Evolutionary conservation across 2,113 vertebrate species (phyloP).

Genomic region (Coptodon bakossiorum): DNA sequence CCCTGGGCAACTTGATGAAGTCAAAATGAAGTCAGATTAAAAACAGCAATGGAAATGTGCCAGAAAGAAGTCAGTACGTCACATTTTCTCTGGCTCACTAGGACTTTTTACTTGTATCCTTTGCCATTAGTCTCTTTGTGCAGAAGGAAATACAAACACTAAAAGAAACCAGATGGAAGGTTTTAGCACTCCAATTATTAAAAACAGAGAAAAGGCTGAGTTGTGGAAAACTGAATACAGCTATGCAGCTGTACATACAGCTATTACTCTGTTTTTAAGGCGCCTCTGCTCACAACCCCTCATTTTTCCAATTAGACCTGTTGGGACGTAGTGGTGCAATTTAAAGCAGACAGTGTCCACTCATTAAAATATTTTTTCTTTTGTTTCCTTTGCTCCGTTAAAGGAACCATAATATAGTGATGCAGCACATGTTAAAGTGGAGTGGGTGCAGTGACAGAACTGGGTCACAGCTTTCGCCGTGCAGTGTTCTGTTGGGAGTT

Average conservation of each 20-base stretch:
- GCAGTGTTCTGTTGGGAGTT: constrained; percentile 48
- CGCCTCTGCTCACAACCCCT: background rate
- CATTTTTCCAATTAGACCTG: background rate
- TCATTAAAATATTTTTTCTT: background rate
- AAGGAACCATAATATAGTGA: background rate
- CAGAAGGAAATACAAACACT: background rate
- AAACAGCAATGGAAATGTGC: background rate
- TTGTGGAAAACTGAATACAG: background rate
- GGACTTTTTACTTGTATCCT: background rate
- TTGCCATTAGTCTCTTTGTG: background rate
- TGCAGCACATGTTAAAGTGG: constrained; percentile 39
- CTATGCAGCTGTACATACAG: background rate
- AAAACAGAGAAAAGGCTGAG: background rate
- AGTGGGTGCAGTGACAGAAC: constrained; percentile 59
- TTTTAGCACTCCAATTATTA: background rate
- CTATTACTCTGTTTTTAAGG: background rate
- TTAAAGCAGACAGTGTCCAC: background rate
- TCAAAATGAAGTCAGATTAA: background rate
- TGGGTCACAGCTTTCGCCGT: constrained; percentile 56
- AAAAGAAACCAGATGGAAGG: background rate
- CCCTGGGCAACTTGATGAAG: background rate
- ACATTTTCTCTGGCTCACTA: background rate
- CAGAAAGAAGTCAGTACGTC: background rate
- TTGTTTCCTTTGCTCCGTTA: constrained; percentile 5
- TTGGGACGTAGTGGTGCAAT: background rate